phyloP scores from a whole-genome alignment of 2,797 vertebrate genomes.

The Chaenodraco wilsoni region DNA sequence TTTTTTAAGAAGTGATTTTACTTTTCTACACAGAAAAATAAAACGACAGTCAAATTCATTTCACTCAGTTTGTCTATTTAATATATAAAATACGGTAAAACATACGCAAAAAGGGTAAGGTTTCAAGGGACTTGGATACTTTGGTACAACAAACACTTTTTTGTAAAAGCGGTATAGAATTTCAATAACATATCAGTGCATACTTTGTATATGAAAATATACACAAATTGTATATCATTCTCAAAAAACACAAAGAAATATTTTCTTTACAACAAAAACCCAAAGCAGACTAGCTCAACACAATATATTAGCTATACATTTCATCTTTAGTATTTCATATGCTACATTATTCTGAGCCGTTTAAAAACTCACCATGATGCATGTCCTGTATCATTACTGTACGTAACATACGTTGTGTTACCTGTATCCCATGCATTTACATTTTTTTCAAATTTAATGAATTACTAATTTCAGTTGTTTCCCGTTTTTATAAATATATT shows the following conservation, averaged over 20 bases:
- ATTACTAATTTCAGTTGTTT: constrained; percentile 79
- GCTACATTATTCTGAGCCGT: constrained; percentile 84
- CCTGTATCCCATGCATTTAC: constrained; percentile 90
- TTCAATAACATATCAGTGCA: constrained; percentile 97
- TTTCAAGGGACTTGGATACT: constrained; percentile 94
- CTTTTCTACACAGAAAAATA: constrained; percentile 14
- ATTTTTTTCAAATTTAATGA: constrained; percentile 81
- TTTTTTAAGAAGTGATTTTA: neutral
- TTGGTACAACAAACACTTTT: constrained; percentile 97
- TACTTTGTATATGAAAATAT: constrained; percentile 98
- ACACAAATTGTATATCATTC: constrained; percentile 96
- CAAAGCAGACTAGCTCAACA: constrained; percentile 96
- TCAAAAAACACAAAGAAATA: constrained; percentile 87
- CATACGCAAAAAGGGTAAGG: constrained; percentile 90
- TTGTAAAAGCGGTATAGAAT: constrained; percentile 97
- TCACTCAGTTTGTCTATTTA: constrained; percentile 91
- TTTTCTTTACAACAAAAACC: constrained; percentile 88
- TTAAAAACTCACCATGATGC: constrained; percentile 86
- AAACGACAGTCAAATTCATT: constrained; percentile 59
- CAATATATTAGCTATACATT: constrained; percentile 97
- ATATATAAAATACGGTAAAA: constrained; percentile 93
- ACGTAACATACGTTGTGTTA: constrained; percentile 81
- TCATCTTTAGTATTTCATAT: constrained; percentile 90
- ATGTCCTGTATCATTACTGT: constrained; percentile 84
- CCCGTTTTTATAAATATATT: constrained; percentile 85